Conservation (phyloP, 1,140 invertebrate genomes). For the Lordiphosa collinella region DNA sequence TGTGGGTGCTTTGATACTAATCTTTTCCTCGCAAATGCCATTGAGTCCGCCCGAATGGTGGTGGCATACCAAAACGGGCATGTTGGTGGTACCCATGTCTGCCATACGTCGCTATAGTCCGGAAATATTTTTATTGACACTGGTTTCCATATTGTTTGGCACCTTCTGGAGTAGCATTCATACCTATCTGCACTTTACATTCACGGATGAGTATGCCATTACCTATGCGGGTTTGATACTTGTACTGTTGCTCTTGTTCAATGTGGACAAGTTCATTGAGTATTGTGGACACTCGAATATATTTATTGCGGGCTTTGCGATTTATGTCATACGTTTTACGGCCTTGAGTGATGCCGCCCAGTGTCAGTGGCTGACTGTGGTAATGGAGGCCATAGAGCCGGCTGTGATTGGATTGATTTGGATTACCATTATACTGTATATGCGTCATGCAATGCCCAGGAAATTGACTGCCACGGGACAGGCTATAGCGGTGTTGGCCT, state of each 20-base stretch:
- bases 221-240: slow-evolving; percentile 80
- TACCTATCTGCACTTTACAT: slow-evolving; percentile 85
- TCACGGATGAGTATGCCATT: slow-evolving; percentile 42
- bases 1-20: slow-evolving; percentile 58
- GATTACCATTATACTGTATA: slow-evolving; percentile 90
- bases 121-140: slow-evolving; percentile 85
- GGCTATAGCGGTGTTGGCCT: slow-evolving; percentile 89
- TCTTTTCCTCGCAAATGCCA: slow-evolving; percentile 82
- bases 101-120: slow-evolving; percentile 86
- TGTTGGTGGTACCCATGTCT: slow-evolving; percentile 86
- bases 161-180: slow-evolving; percentile 89
- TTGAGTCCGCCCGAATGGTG: slow-evolving; percentile 89
- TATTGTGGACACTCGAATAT: slow-evolving; percentile 92
- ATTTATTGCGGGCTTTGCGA: slow-evolving; percentile 88
- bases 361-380: slow-evolving; percentile 83
- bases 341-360: slow-evolving; percentile 85
- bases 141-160: slow-evolving; percentile 86
- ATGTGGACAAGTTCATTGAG: slow-evolving; percentile 89
- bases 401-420: slow-evolving; percentile 91
- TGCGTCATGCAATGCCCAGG: slow-evolving; percentile 88
- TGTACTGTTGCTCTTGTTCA: slow-evolving; percentile 86
- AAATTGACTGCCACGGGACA: slow-evolving; percentile 91
- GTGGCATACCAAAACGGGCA: slow-evolving; percentile 89
- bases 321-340: slow-evolving; percentile 88
- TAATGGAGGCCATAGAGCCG: slow-evolving; percentile 88